phyloP scores from a whole-genome alignment of 1,140 invertebrate genomes.

The Acromyrmex charruanus region DNA sequence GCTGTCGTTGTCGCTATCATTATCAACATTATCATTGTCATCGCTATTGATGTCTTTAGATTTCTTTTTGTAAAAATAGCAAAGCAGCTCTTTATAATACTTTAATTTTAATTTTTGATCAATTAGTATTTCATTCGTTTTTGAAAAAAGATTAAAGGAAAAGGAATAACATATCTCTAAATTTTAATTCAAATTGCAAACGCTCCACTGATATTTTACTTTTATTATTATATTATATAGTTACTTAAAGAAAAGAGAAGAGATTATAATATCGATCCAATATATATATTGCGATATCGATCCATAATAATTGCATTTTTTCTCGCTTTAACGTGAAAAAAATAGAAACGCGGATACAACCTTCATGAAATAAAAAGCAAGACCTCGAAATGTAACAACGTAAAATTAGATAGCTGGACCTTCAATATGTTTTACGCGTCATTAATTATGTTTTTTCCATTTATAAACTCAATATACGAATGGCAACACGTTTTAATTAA shows the following conservation, averaged over 20 bases:
- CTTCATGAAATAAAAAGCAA: slow-evolving; percentile 15
- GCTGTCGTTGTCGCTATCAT: neutral
- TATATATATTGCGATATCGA: neutral
- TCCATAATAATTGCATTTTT: neutral
- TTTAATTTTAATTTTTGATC: neutral
- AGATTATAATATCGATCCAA: neutral
- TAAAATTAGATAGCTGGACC: slow-evolving; percentile 33
- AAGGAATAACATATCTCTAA: neutral
- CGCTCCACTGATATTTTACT: neutral
- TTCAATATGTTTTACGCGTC: slow-evolving; percentile 25
- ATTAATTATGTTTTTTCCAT: slow-evolving; percentile 5
- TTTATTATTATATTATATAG: neutral
- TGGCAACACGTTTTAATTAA: neutral
- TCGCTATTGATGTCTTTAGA: slow-evolving; percentile 6
- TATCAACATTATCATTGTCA: neutral
- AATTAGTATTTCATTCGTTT: neutral
- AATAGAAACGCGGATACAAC: slow-evolving; percentile 39
- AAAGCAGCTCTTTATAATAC: slow-evolving; percentile 21
- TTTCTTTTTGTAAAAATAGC: neutral
- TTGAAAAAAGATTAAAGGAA: neutral
- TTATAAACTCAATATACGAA: neutral
- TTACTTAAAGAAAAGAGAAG: neutral
- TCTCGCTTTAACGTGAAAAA: neutral
- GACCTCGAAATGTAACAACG: slow-evolving; percentile 17
- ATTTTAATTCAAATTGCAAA: neutral